Evolutionary conservation across 1,140 invertebrate species (phyloP).

Genomic region (Periplaneta americana): DNA sequence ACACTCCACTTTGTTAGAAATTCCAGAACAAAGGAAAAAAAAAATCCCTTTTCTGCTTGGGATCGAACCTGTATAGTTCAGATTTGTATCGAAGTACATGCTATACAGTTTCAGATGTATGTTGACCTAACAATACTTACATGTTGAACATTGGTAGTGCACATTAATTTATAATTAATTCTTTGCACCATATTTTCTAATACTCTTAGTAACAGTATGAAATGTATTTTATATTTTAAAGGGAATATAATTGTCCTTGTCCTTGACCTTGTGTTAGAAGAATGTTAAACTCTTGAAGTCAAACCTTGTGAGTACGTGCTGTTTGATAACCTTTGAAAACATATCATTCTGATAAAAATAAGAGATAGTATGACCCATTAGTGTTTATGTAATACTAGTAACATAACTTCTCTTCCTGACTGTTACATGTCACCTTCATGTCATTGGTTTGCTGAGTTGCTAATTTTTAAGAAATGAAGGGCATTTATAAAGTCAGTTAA

Average conservation of each 20-base stretch:
- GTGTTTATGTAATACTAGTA: neutral
- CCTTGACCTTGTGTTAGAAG: neutral
- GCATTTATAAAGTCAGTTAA: too few relatives aligned
- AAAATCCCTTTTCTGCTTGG: too few relatives aligned
- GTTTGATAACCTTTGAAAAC: neutral
- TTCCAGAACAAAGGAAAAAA: too few relatives aligned
- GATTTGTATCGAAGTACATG: too few relatives aligned
- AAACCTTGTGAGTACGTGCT: too few relatives aligned
- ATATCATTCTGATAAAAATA: neutral
- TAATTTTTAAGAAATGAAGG: too few relatives aligned
- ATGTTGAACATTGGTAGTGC: too few relatives aligned
- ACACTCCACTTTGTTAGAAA: too few relatives aligned
- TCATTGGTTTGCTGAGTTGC: neutral
- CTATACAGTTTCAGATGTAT: too few relatives aligned
- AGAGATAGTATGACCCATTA: neutral
- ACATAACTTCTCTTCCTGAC: neutral
- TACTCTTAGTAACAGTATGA: neutral
- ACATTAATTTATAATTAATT: too few relatives aligned
- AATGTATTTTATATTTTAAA: neutral
- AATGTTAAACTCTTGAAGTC: neutral
- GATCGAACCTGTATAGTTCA: too few relatives aligned
- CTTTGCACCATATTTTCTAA: neutral
- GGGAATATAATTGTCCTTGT: neutral
- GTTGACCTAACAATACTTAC: too few relatives aligned
- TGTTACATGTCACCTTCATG: neutral